Percentiles rank a stretch among this genome's conserved stretches.
phyloP scores from a whole-genome alignment of 1,140 invertebrate genomes.

The Megalonaias nervosa region DNA sequence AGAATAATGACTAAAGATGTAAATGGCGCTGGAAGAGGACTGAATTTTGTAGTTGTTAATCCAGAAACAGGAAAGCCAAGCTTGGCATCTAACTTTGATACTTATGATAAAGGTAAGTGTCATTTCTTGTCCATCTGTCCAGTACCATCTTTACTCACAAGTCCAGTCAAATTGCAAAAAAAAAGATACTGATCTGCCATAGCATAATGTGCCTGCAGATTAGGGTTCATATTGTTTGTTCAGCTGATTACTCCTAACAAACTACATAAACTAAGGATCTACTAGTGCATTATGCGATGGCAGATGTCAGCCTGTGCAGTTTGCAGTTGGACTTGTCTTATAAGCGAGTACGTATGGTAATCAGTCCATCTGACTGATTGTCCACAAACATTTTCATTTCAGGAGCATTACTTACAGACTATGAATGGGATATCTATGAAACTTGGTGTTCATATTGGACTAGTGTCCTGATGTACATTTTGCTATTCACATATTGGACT shows the following conservation, averaged over 20 bases:
- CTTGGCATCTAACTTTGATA: slow-evolving; percentile 69
- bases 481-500: background rate
- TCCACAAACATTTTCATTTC: too few species aligned
- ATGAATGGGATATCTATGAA: too few species aligned
- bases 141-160: background rate
- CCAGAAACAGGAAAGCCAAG: slow-evolving; percentile 57
- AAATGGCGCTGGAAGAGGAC: slow-evolving; percentile 72
- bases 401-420: too few species aligned
- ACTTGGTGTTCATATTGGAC: too few species aligned
- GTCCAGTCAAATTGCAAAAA: background rate
- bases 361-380: too few species aligned
- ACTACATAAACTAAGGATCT: too few species aligned
- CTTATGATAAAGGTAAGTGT: slow-evolving; percentile 70
- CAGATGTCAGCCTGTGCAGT: too few species aligned
- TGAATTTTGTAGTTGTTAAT: slow-evolving; percentile 72
- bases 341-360: too few species aligned
- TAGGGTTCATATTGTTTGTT: too few species aligned
- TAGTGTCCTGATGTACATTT: background rate
- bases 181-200: background rate
- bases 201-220: background rate
- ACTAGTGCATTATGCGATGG: too few species aligned
- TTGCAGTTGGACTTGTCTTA: too few species aligned
- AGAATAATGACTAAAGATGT: slow-evolving; percentile 69
- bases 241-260: too few species aligned
- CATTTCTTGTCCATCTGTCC: background rate